Base-by-base conservation (phyloP, 2,797 vertebrate genomes). In the Syndactyla subalaris region DNA sequence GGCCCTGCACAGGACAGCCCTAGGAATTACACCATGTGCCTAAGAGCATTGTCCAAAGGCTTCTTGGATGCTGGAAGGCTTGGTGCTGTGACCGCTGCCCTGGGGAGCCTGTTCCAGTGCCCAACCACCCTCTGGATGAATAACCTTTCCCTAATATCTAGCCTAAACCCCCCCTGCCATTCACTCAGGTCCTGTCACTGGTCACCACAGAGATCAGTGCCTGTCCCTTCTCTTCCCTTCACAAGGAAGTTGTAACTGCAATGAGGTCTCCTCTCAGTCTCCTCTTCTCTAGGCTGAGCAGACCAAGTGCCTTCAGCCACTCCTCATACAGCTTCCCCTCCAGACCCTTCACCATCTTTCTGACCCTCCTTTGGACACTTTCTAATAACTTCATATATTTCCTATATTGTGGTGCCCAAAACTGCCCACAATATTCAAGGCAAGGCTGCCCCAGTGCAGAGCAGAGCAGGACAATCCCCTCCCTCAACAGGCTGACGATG, bases 401-500 rank as follows among this genome's bases (percentile, higher is more conserved):
- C 5, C 32, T 14, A 23, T 27, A 17, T 17, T 12, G 22, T 41
- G 22, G 26, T 4, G 0, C 12, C 13, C 43, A 9, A 14, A 45
- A 1, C 6, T 65, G n/a, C 5, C 18, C 24, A 5, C 46, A 36
- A 12, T 16, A 41, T 30, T 59, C 0, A 0, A 52, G 26, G 18
- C 36, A 18, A 54, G 45, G 22, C 66, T 0, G 0, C 6, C 10
- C 7, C 39, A 39, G n/a, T 0, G 2, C 57, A 59, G 51, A 58
- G 38, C 24, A 77, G 43, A 26, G 14, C 0, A 0, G 52, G 39
- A 36, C 58, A 72, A 34, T 66, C 39, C 8, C 38, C 14, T 51
- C 18, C 17, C 46, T 26, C 20, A 15, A 19, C 30, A 0, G 0
- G 10, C 34, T 61, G 52, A 6, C 0, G 0, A 34, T 13, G 58